Evolutionary conservation across 2,888 invertebrate genomes (phyloP), one percentile per base, ranked within the genome.

Genomic region (Galerucella pusilla): DNA sequence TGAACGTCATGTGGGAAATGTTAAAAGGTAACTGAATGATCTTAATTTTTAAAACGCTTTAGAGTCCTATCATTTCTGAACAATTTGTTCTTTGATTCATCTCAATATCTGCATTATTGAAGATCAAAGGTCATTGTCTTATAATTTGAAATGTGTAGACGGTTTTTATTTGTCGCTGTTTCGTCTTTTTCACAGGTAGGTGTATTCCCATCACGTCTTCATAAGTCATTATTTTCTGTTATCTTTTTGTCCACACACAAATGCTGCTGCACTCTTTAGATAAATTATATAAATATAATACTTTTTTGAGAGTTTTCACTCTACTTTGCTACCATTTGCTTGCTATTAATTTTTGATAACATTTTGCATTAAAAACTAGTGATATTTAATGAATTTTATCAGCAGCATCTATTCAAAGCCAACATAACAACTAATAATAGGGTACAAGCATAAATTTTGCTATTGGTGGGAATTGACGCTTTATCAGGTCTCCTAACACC

Each of bases 191-290:
- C 49, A 14, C 49, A 49, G 49, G 49, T 49, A 49, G 65, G 11
- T 49, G n/a, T 2, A 65, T 46, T 65, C 12, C 42, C 42, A 64
- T 61, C 72, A 68, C 74, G 76, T 68, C 14, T 14, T 75, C 74
- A 75, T 78, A 79, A 80, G 80, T 81, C 77, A 79, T 80, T 78
- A 79, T 80, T 81, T 80, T 79, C 77, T 76, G 81, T 80, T 80
- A 77, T 79, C 79, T 79, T 76, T 70, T 79, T 79, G 78, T 76
- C 77, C 77, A 75, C 76, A 75, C 75, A 61, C 77, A 73, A 77
- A 72, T 74, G 68, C 77, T 75, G 75, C 74, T 71, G 73, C 69
- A 65, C 61, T 72, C 64, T 68, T 59, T 46, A 75, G 75, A 78
- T 76, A 75, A 78, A 77, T 78, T 71, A 69, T 61, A 59, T 52